Evolutionary conservation across 1,140 invertebrate species (phyloP).

Genomic region (Lordiphosa collinella): DNA sequence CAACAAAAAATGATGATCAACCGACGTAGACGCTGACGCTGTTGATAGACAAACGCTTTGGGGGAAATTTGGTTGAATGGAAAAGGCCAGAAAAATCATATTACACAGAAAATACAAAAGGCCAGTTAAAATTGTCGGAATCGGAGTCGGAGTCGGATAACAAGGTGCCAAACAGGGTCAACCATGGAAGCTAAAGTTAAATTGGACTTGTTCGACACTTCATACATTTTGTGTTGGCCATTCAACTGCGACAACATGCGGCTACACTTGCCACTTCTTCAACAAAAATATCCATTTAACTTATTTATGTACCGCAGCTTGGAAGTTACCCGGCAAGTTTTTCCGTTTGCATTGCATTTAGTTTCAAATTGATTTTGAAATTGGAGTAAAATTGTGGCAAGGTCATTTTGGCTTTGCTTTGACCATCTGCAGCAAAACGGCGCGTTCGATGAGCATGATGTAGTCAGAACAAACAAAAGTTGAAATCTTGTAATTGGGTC

Average conservation of each 20-base stretch:
- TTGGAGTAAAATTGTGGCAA: constrained; percentile 40
- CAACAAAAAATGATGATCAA: constrained; percentile 49
- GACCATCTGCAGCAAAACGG: constrained; percentile 38
- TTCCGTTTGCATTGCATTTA: constrained; percentile 24
- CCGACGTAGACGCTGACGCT: constrained; percentile 23
- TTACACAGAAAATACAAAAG: constrained; percentile 26
- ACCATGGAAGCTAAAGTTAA: constrained; percentile 13
- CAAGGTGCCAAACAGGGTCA: constrained; percentile 60
- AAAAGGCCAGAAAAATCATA: constrained; percentile 46
- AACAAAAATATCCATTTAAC: neutral
- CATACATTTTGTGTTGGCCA: constrained; percentile 14
- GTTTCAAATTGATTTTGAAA: constrained; percentile 39
- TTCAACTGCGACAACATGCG: constrained; percentile 10
- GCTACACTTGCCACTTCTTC: constrained; percentile 3
- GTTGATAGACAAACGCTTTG: constrained; percentile 65
- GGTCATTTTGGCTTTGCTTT: constrained; percentile 16
- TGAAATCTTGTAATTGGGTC: constrained; percentile 35
- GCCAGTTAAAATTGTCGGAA: constrained; percentile 11
- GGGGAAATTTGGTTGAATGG: constrained; percentile 52
- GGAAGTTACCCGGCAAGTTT: constrained; percentile 15
- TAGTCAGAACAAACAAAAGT: constrained; percentile 37
- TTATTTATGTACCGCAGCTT: neutral
- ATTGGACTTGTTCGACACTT: constrained; percentile 9
- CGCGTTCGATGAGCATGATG: constrained; percentile 14
- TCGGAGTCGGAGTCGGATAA: constrained; percentile 6